A percentile compares a stretch with the other conserved stretches of the same genome.
Evolutionary conservation across 2,888 invertebrate genomes (phyloP).

Genomic region (Erpobdella octoculata): DNA sequence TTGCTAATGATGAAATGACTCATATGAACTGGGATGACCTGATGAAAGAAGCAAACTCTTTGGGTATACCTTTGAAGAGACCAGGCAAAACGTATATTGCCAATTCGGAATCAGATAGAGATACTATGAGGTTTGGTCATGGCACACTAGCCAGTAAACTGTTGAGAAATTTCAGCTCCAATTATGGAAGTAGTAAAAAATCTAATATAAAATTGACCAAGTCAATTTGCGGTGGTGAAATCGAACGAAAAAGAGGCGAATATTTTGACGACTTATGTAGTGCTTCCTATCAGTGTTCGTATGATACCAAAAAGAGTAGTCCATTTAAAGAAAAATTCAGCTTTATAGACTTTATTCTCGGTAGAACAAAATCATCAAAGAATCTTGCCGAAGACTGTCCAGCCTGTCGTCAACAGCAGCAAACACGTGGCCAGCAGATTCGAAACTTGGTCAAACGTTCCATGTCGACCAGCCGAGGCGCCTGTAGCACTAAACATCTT

Average conservation of each 20-base stretch:
- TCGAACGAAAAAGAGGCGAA: background rate
- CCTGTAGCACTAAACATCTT: background rate
- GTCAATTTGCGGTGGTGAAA: slow-evolving; percentile 18
- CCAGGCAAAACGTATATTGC: background rate
- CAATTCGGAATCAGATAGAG: background rate
- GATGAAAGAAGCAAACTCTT: slow-evolving; percentile 33
- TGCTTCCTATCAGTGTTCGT: slow-evolving; percentile 1
- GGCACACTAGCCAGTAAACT: slow-evolving; percentile 10
- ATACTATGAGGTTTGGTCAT: background rate
- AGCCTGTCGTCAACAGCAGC: slow-evolving; percentile 6
- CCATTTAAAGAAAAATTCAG: slow-evolving; percentile 21
- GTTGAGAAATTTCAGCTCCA: background rate
- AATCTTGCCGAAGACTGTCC: slow-evolving; percentile 17
- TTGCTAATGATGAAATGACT: slow-evolving; percentile 31
- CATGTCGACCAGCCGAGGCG: background rate
- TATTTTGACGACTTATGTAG: background rate
- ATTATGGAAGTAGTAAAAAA: too few species aligned
- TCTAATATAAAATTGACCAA: slow-evolving; percentile 10
- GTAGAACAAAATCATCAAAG: slow-evolving; percentile 10
- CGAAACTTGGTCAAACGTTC: background rate
- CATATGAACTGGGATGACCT: slow-evolving; percentile 38
- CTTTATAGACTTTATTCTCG: slow-evolving; percentile 16
- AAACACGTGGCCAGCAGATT: background rate
- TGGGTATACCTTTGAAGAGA: slow-evolving; percentile 34
- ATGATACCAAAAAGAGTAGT: slow-evolving; percentile 18